Percentiles rank a stretch among this genome's conserved stretches.
These are phyloP conservation scores for Procavia capensis DNA, from an alignment of 2,113 vertebrate genomes.

Conservation along the genomic window DNA sequence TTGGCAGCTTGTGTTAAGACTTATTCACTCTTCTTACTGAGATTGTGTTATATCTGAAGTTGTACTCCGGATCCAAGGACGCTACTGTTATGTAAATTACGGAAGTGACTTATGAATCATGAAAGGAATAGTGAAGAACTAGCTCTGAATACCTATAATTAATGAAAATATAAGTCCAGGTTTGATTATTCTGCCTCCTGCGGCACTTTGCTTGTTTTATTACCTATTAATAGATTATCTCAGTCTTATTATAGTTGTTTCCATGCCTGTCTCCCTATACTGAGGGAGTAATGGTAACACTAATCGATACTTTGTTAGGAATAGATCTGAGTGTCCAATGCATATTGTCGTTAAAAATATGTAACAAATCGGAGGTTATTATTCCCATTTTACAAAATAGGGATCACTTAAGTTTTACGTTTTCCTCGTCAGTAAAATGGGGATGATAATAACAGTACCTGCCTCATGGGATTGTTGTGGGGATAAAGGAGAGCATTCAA, in stretches of 20 bases:
- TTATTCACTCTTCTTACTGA: background rate
- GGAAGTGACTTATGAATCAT: background rate
- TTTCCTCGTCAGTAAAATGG: background rate
- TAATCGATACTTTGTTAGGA: background rate
- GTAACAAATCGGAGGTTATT: background rate
- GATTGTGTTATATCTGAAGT: background rate
- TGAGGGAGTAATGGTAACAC: background rate
- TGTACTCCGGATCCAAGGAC: background rate
- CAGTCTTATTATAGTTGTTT: background rate
- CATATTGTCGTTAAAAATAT: background rate
- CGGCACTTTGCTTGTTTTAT: background rate
- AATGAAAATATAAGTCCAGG: background rate
- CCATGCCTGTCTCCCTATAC: background rate
- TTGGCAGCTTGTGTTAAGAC: background rate
- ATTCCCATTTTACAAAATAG: background rate
- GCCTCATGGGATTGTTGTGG: background rate
- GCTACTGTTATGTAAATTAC: background rate
- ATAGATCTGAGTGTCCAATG: background rate
- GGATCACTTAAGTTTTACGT: background rate
- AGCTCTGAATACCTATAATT: background rate
- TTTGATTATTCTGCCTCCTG: background rate
- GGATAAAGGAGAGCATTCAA: background rate
- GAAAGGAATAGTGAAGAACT: background rate
- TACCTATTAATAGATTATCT: background rate
- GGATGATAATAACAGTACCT: background rate